A percentile compares a stretch with the other conserved stretches of the same genome.
phyloP scores from a whole-genome alignment of 2,888 invertebrate genomes.

The Rhagium mordax region DNA sequence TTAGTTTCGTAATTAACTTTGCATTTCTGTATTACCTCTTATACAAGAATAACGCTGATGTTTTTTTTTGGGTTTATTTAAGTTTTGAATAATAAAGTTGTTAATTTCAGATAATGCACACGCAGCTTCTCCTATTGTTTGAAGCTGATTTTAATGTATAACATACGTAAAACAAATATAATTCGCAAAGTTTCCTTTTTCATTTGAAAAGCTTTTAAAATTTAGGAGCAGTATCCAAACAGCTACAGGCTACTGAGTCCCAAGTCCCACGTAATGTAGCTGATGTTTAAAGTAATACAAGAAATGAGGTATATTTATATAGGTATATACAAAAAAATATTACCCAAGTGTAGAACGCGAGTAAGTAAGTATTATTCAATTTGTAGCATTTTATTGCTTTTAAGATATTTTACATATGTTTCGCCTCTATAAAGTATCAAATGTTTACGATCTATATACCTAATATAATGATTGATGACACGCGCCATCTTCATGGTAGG shows the following conservation, averaged over 20 bases:
- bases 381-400: slow-evolving; percentile 15
- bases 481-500: not conserved
- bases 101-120: too few species aligned
- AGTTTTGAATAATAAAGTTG: too few species aligned
- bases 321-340: slow-evolving; percentile 3
- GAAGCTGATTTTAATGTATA: too few species aligned
- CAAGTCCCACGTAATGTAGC: not conserved
- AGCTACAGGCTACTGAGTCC: not conserved
- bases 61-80: too few species aligned
- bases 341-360: slow-evolving; percentile 6
- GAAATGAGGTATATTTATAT: too few species aligned
- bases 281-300: too few species aligned
- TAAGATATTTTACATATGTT: slow-evolving; percentile 5
- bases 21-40: too few species aligned
- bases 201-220: not conserved
- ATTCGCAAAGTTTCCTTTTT: not conserved
- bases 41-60: too few species aligned
- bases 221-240: not conserved
- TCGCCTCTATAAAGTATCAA: not conserved
- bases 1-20: too few species aligned
- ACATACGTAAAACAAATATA: too few species aligned
- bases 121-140: too few species aligned
- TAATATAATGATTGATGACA: not conserved
- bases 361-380: not conserved
- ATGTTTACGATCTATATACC: not conserved